Evolutionary conservation across 2,888 invertebrate genomes (phyloP).

Genomic region (Dimorphilus gyrociliatus): DNA sequence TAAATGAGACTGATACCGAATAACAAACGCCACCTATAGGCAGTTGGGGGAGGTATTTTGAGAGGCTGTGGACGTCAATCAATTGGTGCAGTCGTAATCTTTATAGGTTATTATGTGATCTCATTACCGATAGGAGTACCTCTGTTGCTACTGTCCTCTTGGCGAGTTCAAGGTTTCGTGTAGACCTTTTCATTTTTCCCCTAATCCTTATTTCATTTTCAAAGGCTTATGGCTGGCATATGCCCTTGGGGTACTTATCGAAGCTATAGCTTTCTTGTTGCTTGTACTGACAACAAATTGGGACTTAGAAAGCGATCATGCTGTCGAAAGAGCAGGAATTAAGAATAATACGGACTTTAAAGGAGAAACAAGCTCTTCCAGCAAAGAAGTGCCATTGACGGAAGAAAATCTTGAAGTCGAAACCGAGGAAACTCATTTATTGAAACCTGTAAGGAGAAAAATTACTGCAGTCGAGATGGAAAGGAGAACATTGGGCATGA

Average conservation of each 20-base stretch:
- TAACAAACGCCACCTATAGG: no score
- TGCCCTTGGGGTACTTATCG: slow-evolving; percentile 3
- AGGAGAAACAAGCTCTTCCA: slow-evolving; percentile 1
- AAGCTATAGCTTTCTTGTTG: slow-evolving; percentile 4
- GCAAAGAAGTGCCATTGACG: no score
- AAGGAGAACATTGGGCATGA: no score
- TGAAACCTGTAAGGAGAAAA: not conserved
- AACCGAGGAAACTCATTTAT: no score
- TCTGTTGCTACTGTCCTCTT: slow-evolving; percentile 4
- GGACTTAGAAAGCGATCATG: slow-evolving; percentile 5
- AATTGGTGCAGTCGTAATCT: slow-evolving; percentile 5
- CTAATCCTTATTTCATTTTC: no score
- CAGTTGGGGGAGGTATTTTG: slow-evolving; percentile 5
- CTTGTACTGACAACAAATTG: slow-evolving; percentile 5
- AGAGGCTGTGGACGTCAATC: slow-evolving; percentile 6
- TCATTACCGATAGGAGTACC: slow-evolving; percentile 5
- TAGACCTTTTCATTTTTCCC: no score
- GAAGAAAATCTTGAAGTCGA: no score
- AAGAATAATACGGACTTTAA: not conserved
- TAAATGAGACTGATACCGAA: not conserved
- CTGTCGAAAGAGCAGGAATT: not conserved
- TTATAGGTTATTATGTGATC: slow-evolving; percentile 5
- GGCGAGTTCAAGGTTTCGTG: slow-evolving; percentile 5
- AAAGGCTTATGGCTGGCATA: slow-evolving; percentile 6
- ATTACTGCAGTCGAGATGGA: slow-evolving; percentile 1